Conservation (phyloP, 2,113 vertebrate species). For the Petromus typicus region DNA sequence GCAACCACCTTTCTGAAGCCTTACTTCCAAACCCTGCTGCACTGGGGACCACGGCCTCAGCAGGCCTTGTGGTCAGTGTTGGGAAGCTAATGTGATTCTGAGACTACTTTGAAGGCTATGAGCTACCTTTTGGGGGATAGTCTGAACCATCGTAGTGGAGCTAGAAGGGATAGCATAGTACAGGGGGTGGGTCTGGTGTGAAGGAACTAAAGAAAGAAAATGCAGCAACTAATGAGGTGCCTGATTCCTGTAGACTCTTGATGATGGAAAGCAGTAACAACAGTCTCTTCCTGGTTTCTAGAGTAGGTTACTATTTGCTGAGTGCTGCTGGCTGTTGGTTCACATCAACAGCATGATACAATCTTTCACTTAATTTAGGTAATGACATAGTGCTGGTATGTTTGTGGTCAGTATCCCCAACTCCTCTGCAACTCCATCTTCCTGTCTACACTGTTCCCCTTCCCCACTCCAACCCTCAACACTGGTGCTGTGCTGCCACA, state of each 20-base stretch:
- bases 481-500: neutral
- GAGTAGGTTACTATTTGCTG: neutral
- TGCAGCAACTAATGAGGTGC: neutral
- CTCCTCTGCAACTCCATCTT: neutral
- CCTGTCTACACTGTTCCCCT: neutral
- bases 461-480: neutral
- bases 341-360: neutral
- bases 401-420: neutral
- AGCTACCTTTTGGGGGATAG: neutral
- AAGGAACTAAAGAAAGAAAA: neutral
- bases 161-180: neutral
- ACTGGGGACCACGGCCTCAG: neutral
- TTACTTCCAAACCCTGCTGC: neutral
- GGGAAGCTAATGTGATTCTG: too few relatives aligned
- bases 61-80: too few relatives aligned
- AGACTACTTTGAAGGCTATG: too few relatives aligned
- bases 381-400: neutral
- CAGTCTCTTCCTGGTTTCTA: neutral
- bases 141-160: neutral
- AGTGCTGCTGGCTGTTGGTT: neutral
- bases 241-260: neutral
- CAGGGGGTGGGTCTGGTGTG: neutral
- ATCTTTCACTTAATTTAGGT: neutral
- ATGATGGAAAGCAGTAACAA: conserved; percentile 18
- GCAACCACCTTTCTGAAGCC: neutral